Conservation (phyloP, 2,113 vertebrate species). For the Solea solea region DNA sequence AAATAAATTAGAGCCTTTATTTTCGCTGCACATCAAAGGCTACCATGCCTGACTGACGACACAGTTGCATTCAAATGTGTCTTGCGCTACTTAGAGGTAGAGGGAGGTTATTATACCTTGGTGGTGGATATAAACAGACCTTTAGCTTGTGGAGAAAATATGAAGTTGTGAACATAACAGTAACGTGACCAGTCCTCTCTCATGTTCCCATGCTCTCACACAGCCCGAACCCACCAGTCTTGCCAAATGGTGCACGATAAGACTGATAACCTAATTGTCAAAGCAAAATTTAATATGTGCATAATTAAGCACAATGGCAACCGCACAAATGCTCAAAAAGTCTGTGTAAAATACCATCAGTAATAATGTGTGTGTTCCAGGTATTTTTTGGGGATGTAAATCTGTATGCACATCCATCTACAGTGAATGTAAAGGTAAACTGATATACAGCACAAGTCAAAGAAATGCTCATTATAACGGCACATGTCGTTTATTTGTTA, state of each 20-base stretch:
- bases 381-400: too few species aligned
- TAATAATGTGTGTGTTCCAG: constrained; percentile 4
- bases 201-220: constrained; percentile 33
- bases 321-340: constrained; percentile 18
- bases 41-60: too few species aligned
- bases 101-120: constrained; percentile 46
- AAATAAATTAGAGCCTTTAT: neutral
- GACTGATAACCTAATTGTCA: constrained; percentile 59
- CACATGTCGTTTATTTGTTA: too few species aligned
- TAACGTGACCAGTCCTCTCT: constrained; percentile 24
- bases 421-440: too few species aligned
- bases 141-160: constrained; percentile 41
- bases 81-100: neutral
- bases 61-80: too few species aligned
- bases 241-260: constrained; percentile 18
- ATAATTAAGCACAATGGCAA: constrained; percentile 7
- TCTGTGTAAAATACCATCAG: neutral
- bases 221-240: constrained; percentile 6
- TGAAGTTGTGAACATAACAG: constrained; percentile 57
- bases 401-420: too few species aligned
- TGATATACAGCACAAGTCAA: too few species aligned
- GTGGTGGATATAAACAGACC: constrained; percentile 46
- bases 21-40: too few species aligned
- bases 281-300: constrained; percentile 50
- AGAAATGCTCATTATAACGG: too few species aligned